Base-by-base conservation (phyloP, 2,113 vertebrate species). In the Lipophrys pholis region DNA sequence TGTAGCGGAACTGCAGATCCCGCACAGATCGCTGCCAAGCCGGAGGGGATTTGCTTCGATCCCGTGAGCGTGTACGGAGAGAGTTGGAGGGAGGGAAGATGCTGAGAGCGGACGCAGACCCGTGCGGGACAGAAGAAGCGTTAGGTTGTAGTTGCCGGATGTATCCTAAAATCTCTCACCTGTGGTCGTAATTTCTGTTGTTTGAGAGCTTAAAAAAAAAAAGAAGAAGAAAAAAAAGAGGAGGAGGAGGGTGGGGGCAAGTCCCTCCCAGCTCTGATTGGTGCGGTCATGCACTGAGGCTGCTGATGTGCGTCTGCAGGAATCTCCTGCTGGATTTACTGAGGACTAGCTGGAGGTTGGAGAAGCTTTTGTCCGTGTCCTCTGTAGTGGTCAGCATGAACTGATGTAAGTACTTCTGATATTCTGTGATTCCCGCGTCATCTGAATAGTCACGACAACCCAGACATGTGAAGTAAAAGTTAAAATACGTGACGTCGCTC, bases 1-100 rank as follows among this genome's bases (percentile, higher is more conserved):
- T 89, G 82, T 87, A 90, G 87, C 87, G 82, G 87, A 88, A 90
- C 91, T 93, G 92, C 93, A 93, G 92, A 89, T 90, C 84, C 90
- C 84, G 69, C 89, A 83, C 76, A 90, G 85, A 86, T 80, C 45
- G 71, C 77, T 91, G 89, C 90, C 87, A 92, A 90, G 88, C 90
- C 62, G 56, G 73, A 83, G 54, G 85, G 87, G 81, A 90, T 92
- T 90, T 85, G 82, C 84, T 89, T 76, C 72, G 55, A 69, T 80
- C 65, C 61, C 64, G 39, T 54, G 69, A 87, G 79, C 63, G 59
- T 68, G 53, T 80, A 59, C 73, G 67, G 52, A 70, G 56, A 87
- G 81, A 56, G 66, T 76, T 53, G 51, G 36, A 71, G 54, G 55
- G 73, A 64, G 50, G 65, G 54, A 81, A 57, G 69, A 87, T 87